Base-by-base conservation (phyloP, 2,888 invertebrate species). In the Eupithecia subfuscata region DNA sequence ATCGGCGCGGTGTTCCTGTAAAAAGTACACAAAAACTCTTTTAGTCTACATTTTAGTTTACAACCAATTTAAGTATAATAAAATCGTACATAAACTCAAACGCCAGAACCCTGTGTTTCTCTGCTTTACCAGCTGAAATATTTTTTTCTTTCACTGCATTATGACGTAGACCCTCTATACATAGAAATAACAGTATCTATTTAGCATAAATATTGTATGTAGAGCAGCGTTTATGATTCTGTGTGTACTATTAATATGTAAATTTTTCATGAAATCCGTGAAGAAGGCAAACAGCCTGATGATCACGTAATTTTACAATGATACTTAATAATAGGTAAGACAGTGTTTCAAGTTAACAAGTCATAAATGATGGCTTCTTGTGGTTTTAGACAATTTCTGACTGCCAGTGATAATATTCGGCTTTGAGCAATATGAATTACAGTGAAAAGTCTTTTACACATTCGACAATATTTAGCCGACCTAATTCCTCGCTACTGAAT, bases 281-380 rank as follows among this genome's bases (percentile, higher is more conserved):
- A 56, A 56, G 52, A 48, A 48, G 48, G 9, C 52, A 52, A 52
- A 56, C 56, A 22, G 56, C 9, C 22, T 56, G 56, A 56, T 56
- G 12, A 22, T 56, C 56, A 56, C 22, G 56, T 56, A 56, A 22
- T 56, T 56, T 56, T n/a, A 56, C 56, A 56, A 56, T 56, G 56
- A 56, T 22, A 22, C 22, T 22, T 22, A 56, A 11, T 11, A 22
- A 3, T 22, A 56, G 48, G n/a, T 52, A 9, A 1, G n/a, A 22
- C 22, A 56, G 52, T 52, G n/a, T 52, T 52, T 52, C 2, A 9
- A 3, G 48, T 48, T 18, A 45, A 45, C 16, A 45, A 16, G 45
- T 16, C 45, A 18, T 18, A 48, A 18, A 48, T 8, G 18, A 48
- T 16, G 48, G 48, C 18, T 18, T 16, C 48, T 48, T 48, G 48